phyloP scores from a whole-genome alignment of 37 sponge, comb jelly and placozoan species.

The Ephydatia muelleri region DNA sequence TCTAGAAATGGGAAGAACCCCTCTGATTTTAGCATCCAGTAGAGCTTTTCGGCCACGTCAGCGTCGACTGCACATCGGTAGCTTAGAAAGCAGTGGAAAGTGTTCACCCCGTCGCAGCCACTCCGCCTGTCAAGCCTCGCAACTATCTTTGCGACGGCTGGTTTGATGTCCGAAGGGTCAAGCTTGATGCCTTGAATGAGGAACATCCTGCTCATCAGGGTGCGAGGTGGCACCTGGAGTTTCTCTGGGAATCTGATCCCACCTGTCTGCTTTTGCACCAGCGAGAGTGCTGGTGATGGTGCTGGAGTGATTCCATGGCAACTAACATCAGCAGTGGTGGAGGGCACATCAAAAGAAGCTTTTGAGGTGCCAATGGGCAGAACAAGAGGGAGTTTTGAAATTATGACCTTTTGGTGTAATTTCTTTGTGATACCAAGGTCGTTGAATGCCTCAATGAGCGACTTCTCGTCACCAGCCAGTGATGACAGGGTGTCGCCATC shows the following conservation, averaged over 20 bases:
- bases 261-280: not conserved
- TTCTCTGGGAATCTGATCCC: not conserved
- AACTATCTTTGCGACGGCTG: not conserved
- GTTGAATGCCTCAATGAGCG: not conserved
- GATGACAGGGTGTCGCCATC: not conserved
- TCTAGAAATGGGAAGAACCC: not conserved
- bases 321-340: no score
- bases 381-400: not conserved
- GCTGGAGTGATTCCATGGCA: no score
- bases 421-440: not conserved
- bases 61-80: not conserved
- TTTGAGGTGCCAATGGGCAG: not conserved
- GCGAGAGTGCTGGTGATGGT: not conserved
- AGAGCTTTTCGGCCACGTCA: not conserved
- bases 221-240: not conserved
- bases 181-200: not conserved
- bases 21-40: not conserved
- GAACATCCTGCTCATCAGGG: not conserved
- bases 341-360: not conserved
- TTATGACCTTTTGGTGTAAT: not conserved
- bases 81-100: not conserved
- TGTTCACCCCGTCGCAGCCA: not conserved
- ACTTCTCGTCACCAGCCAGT: not conserved
- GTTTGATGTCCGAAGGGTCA: not conserved
- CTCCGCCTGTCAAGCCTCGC: not conserved